phyloP scores from a whole-genome alignment of 2,797 vertebrate species.

The Threskiornis aethiopicus region DNA sequence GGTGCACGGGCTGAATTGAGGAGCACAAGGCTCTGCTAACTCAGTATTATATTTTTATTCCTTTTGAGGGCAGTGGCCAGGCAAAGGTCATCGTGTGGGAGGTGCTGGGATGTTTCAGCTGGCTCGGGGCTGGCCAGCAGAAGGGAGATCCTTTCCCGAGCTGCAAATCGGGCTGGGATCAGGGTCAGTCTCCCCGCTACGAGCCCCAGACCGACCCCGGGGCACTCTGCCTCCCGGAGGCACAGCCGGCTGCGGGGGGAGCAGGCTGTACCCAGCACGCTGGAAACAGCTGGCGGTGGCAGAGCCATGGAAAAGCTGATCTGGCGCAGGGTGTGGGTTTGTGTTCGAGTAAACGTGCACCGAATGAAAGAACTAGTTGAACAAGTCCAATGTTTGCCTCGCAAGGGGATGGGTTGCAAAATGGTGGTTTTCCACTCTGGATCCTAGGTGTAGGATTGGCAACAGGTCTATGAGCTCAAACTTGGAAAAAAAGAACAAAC shows the following conservation, averaged over 20 bases:
- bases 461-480: rapidly evolving
- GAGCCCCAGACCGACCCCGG: neutral
- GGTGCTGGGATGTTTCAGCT: neutral
- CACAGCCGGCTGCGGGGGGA: neutral
- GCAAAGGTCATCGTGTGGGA: neutral
- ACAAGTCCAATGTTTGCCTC: neutral
- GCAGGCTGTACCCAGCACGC: neutral
- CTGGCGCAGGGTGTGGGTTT: neutral
- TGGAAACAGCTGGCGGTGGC: neutral
- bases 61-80: neutral
- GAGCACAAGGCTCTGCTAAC: neutral
- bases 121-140: neutral
- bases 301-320: neutral
- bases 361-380: neutral
- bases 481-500: rapidly evolving
- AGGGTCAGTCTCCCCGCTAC: rapidly evolving
- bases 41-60: neutral
- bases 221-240: neutral
- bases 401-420: neutral
- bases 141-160: neutral
- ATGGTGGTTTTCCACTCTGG: neutral
- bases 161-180: neutral
- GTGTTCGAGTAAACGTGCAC: neutral
- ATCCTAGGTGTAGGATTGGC: neutral
- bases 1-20: neutral